phyloP scores from a whole-genome alignment of 2,113 vertebrate genomes.

The Gallinago media region DNA sequence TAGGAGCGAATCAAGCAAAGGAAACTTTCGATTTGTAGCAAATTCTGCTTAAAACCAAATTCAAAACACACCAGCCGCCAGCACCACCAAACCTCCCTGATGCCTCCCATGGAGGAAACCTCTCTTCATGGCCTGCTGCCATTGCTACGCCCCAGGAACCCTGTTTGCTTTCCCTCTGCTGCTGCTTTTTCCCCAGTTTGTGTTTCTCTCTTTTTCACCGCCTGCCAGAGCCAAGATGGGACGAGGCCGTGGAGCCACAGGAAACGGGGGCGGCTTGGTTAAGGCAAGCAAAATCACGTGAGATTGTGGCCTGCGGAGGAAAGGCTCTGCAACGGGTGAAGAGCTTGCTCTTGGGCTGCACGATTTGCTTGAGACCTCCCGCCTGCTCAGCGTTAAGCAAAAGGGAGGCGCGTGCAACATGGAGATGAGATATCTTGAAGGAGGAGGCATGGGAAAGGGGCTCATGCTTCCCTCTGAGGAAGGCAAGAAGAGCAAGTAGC shows the following conservation, averaged over 20 bases:
- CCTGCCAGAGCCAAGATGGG: neutral
- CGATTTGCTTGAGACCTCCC: neutral
- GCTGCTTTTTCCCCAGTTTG: neutral
- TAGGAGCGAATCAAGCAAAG: neutral
- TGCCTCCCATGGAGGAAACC: neutral
- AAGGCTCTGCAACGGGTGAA: neutral
- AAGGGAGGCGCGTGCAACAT: neutral
- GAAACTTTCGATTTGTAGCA: neutral
- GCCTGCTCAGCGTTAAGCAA: neutral
- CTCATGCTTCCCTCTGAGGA: neutral
- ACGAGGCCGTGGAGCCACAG: neutral
- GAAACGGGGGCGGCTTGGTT: neutral
- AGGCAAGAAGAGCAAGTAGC: neutral
- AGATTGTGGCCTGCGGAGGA: neutral
- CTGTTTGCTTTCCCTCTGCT: neutral
- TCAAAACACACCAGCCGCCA: neutral
- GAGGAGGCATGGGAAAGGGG: neutral
- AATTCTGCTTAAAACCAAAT: neutral
- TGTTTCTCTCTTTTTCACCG: neutral
- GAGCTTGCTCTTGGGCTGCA: neutral
- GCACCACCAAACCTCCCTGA: neutral
- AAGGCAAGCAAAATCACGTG: neutral
- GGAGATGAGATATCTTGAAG: neutral
- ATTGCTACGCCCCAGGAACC: neutral
- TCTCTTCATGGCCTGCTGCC: rapidly evolving